phyloP scores from a whole-genome alignment of 2,888 invertebrate species.

The Elmis aenea region DNA sequence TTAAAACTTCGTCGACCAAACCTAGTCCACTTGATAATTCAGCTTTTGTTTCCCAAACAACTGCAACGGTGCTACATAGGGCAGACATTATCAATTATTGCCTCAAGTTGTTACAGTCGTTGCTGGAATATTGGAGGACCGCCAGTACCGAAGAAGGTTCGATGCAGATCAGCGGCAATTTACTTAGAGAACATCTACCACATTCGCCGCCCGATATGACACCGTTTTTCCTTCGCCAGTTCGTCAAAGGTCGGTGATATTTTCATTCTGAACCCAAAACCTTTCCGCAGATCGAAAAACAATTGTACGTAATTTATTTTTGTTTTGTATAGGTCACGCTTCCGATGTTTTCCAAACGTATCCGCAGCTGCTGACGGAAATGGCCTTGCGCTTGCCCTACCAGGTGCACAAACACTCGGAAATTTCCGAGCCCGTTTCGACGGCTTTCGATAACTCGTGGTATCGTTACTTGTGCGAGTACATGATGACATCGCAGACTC shows the following conservation, averaged over 20 bases:
- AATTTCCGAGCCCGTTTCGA: slow-evolving; percentile 45
- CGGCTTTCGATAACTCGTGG: slow-evolving; percentile 62
- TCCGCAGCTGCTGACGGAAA: slow-evolving; percentile 90
- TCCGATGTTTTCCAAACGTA: slow-evolving; percentile 92
- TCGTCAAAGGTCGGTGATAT: slow-evolving; percentile 63
- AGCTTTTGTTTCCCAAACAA: slow-evolving; percentile 61
- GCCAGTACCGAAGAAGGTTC: slow-evolving; percentile 44
- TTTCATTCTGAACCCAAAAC: too few species aligned
- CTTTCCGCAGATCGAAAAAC: too few species aligned
- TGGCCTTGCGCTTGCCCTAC: slow-evolving; percentile 88
- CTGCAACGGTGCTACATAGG: slow-evolving; percentile 65
- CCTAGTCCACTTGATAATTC: slow-evolving; percentile 49
- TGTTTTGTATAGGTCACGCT: slow-evolving; percentile 69
- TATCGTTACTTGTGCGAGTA: slow-evolving; percentile 83
- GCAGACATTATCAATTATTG: slow-evolving; percentile 70
- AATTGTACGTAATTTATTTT: too few species aligned
- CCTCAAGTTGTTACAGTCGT: slow-evolving; percentile 61
- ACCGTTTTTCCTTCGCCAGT: slow-evolving; percentile 89
- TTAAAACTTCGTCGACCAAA: slow-evolving; percentile 50
- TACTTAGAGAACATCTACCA: slow-evolving; percentile 77
- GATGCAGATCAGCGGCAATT: slow-evolving; percentile 55
- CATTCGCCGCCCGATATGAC: slow-evolving; percentile 90
- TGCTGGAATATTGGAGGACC: slow-evolving; percentile 74
- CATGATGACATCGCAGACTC: slow-evolving; percentile 93
- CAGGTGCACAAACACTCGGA: slow-evolving; percentile 81